Base-by-base conservation (phyloP, 2,888 invertebrate genomes). In the Cantharis lateralis region DNA sequence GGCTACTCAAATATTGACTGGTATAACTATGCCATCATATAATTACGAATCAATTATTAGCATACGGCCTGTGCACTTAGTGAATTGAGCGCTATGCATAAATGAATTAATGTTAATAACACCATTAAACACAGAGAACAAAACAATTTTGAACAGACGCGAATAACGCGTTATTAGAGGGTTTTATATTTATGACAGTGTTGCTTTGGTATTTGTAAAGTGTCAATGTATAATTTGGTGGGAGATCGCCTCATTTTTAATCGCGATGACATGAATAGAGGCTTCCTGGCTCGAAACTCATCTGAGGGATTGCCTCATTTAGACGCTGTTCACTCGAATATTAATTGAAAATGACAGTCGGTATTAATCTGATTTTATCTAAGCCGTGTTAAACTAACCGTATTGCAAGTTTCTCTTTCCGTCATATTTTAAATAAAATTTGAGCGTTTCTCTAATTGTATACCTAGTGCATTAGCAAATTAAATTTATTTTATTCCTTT, bases 311-410 rank as follows among this genome's bases (percentile, higher is more conserved):
- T 85, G 84, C 83, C 85, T 87, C 87, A 87, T 87, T 87, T 86
- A 84, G 83, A 82, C 84, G 82, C 84, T 82, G 82, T 84, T 86
- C 84, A 82, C 84, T 84, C 79, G 82, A 83, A 85, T 87, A 87
- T 87, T 88, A 88, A 88, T 88, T 88, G 87, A 87, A 86, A 84
- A 87, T 86, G 88, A 87, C 87, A 86, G 84, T 83, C 83, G 85
- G 82, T 85, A 88, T 88, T 87, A 87, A 87, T 87, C 86, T 85
- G 85, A 84, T 85, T 84, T 85, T 83, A 84, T 85, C 82, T 84
- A 80, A 82, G 82, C 82, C 80, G 77, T 80, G 80, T 83, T 83
- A 84, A 13, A 76, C 61, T 75, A 77, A 77, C 71, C 76, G 72
- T 73, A 79, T 79, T 74, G 75, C 66, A 32, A 76, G 63, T 70